phyloP scores from a whole-genome alignment of 2,888 invertebrate species.

The Muschampia plurimacula region DNA sequence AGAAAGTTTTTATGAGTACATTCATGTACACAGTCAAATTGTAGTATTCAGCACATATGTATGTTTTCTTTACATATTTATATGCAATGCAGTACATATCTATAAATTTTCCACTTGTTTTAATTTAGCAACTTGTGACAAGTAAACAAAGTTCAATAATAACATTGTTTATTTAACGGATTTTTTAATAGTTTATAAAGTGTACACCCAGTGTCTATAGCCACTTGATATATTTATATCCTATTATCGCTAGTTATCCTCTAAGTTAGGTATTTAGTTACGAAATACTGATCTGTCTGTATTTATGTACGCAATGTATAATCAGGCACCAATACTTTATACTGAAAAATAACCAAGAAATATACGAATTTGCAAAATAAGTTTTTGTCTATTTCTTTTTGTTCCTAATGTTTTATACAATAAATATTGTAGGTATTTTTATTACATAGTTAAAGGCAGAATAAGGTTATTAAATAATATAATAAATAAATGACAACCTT shows the following conservation, averaged over 20 bases:
- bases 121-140: neutral
- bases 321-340: conserved; percentile 57
- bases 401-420: neutral
- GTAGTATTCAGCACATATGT: neutral
- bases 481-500: no score
- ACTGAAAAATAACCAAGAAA: conserved; percentile 61
- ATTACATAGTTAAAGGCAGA: no score
- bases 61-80: neutral
- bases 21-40: neutral
- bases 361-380: conserved; percentile 72
- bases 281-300: conserved; percentile 46
- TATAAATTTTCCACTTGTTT: neutral
- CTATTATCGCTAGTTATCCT: conserved; percentile 46
- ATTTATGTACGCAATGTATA: conserved; percentile 53
- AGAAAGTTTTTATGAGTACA: neutral
- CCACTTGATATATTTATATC: conserved; percentile 20
- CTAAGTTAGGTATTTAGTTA: conserved; percentile 51
- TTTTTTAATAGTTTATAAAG: neutral
- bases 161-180: neutral
- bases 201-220: conserved; percentile 4
- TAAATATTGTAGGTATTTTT: neutral
- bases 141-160: neutral
- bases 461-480: no score
- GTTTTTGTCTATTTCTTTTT: conserved; percentile 44
- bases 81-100: neutral